Conservation (phyloP, 2,888 invertebrate species). For the Acheta domesticus region DNA sequence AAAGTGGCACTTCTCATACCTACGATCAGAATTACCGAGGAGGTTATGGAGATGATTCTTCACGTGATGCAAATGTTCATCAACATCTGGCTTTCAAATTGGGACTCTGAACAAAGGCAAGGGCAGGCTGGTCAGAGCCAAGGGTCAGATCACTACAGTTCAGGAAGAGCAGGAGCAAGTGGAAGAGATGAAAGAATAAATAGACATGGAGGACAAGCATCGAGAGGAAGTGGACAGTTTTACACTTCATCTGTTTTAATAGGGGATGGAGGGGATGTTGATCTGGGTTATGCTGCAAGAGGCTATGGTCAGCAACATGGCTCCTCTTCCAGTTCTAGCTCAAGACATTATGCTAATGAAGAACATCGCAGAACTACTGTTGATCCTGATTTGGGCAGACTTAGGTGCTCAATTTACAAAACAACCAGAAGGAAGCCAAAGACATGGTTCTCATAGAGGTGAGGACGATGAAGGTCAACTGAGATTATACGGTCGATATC, state of each 20-base stretch:
- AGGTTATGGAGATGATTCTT: background rate
- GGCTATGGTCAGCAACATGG: background rate
- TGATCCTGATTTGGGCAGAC: background rate
- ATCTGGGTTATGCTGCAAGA: background rate
- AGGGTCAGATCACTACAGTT: background rate
- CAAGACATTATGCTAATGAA: background rate
- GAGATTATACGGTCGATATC: background rate
- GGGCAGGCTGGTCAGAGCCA: background rate
- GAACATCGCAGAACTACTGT: background rate
- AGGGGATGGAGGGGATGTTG: background rate
- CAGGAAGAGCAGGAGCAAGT: background rate
- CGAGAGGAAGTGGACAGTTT: background rate
- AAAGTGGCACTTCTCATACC: background rate
- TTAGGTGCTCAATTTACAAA: background rate
- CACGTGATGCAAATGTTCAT: background rate
- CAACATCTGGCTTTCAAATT: background rate
- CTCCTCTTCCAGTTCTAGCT: background rate
- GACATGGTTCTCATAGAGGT: background rate
- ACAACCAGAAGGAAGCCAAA: background rate
- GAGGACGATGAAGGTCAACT: background rate
- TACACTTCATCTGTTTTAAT: background rate
- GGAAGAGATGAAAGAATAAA: background rate
- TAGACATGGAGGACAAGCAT: background rate
- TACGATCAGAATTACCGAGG: background rate
- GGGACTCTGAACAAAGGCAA: background rate